Percentiles rank a stretch among this genome's conserved stretches.
phyloP scores from a whole-genome alignment of 2,888 invertebrate species.

The Chrysolina americana region DNA sequence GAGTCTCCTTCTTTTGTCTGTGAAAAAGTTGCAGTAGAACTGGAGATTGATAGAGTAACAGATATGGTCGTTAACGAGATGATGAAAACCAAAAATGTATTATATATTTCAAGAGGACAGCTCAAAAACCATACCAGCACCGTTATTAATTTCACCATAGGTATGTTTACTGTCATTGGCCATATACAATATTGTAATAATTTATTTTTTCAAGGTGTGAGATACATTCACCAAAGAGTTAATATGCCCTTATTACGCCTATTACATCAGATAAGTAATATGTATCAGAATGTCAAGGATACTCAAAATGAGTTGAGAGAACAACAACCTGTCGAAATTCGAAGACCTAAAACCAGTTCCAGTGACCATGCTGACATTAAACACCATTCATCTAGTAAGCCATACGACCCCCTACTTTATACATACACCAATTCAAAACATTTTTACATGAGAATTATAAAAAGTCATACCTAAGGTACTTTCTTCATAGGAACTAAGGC shows the following conservation, averaged over 20 bases:
- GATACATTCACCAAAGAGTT: slow-evolving; percentile 94
- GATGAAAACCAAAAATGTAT: slow-evolving; percentile 85
- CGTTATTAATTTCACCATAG: slow-evolving; percentile 86
- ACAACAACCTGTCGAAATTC: slow-evolving; percentile 72
- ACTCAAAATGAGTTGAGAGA: slow-evolving; percentile 92
- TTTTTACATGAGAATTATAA: no score
- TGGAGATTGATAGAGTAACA: slow-evolving; percentile 91
- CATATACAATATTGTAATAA: slow-evolving; percentile 18
- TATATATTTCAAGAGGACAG: slow-evolving; percentile 89
- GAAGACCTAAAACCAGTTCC: slow-evolving; percentile 66
- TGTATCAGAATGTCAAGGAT: slow-evolving; percentile 97
- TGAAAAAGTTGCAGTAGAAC: slow-evolving; percentile 90
- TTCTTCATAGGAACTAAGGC: no score
- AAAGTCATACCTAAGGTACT: no score
- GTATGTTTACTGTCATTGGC: slow-evolving; percentile 45
- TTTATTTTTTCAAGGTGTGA: slow-evolving; percentile 76
- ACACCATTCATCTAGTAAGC: slow-evolving; percentile 75
- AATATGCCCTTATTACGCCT: slow-evolving; percentile 95
- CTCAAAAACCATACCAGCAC: slow-evolving; percentile 93
- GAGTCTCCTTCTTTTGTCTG: slow-evolving; percentile 93
- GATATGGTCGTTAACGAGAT: slow-evolving; percentile 91
- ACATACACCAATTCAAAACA: background rate
- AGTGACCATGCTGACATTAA: slow-evolving; percentile 71
- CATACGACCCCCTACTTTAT: background rate
- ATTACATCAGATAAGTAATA: slow-evolving; percentile 95